Percentiles rank a stretch among this genome's conserved stretches.
These are phyloP conservation scores for Cassiopea xamachana DNA, from an alignment of 30 jellyfish, hydroid and myxozoan species.

Conservation along the genomic window DNA sequence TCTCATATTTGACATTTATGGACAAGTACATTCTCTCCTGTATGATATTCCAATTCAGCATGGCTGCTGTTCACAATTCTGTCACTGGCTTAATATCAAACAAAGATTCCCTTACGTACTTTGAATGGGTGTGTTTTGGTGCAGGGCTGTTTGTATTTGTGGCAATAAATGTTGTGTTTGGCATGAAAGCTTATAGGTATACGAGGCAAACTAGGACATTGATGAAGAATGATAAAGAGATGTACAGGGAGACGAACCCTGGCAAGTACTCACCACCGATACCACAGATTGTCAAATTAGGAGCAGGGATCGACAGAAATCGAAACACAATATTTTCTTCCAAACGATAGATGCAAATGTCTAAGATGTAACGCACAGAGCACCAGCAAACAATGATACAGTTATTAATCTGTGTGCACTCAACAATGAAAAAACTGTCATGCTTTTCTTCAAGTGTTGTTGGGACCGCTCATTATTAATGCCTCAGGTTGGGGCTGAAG, in stretches of 20 bases:
- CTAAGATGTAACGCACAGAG: too few species aligned
- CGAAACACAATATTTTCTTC: too few species aligned
- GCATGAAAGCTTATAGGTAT: conserved; percentile 6
- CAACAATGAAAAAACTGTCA: too few species aligned
- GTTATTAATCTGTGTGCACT: too few species aligned
- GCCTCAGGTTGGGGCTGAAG: too few species aligned
- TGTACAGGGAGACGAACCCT: conserved; percentile 19
- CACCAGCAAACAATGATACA: too few species aligned
- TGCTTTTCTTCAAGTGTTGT: too few species aligned
- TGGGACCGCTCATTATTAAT: too few species aligned
- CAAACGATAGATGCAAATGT: too few species aligned
- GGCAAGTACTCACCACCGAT: background rate
- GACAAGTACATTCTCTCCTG: conserved; percentile 51
- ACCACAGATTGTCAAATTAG: too few species aligned
- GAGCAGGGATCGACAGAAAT: too few species aligned
- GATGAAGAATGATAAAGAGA: conserved; percentile 28
- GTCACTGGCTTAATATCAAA: conserved; percentile 44
- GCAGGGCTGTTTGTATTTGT: conserved; percentile 25
- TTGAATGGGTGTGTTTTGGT: conserved; percentile 63
- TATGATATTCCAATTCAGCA: conserved; percentile 65
- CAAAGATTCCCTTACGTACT: background rate
- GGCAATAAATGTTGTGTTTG: conserved; percentile 42
- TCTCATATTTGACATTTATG: conserved; percentile 59
- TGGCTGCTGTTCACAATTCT: conserved; percentile 66
- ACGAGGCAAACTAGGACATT: background rate